Percentiles rank a stretch among this genome's conserved stretches.
Conservation (phyloP, 2,888 invertebrate species). For the Pocota personata region DNA sequence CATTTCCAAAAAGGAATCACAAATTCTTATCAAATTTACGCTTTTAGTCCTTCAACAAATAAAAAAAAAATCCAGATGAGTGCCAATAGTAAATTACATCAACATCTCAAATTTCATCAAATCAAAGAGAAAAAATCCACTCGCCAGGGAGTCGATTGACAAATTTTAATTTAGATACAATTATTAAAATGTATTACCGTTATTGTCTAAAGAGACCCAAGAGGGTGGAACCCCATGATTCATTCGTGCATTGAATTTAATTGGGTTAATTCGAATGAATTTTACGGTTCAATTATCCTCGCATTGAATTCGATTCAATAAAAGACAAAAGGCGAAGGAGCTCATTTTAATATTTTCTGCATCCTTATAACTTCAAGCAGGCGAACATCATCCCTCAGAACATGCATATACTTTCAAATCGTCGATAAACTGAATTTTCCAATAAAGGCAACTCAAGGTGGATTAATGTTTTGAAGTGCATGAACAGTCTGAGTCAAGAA, state of each 20-base stretch:
- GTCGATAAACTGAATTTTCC: not conserved
- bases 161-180: slow-evolving; percentile 1
- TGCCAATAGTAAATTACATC: slow-evolving; percentile 6
- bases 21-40: not conserved
- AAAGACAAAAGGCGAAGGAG: not conserved
- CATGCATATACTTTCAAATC: not conserved
- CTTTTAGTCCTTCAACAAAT: not conserved
- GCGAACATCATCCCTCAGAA: not conserved
- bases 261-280: slow-evolving; percentile 43
- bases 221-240: not conserved
- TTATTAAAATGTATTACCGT: slow-evolving; percentile 12
- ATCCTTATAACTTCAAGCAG: not conserved
- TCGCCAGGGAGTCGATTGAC: not conserved
- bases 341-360: slow-evolving; percentile 33
- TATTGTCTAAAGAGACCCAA: not conserved
- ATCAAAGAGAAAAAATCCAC: not conserved
- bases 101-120: not conserved
- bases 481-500: slow-evolving; percentile 6
- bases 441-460: not conserved
- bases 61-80: not conserved
- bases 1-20: not conserved
- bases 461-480: slow-evolving; percentile 1
- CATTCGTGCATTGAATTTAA: slow-evolving; percentile 39
- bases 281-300: slow-evolving; percentile 1
- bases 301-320: not conserved